Conservation (phyloP, 2,797 vertebrate genomes). For the Rhabdophis nuchalis region DNA sequence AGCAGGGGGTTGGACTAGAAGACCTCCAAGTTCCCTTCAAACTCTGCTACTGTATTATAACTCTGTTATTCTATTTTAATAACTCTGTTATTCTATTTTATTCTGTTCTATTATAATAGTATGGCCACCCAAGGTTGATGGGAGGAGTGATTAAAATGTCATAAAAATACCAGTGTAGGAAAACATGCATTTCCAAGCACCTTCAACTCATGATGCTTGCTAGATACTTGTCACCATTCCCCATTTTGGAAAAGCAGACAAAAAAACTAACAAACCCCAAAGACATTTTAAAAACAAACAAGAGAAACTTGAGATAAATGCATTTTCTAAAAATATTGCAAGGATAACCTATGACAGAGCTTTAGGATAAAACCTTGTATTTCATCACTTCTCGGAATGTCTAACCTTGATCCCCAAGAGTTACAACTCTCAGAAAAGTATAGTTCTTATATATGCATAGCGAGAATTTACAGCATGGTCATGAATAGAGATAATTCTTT, state of each 20-base stretch:
- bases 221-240: neutral
- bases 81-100: no score
- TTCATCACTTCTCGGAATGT: neutral
- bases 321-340: neutral
- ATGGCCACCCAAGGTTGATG: neutral
- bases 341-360: neutral
- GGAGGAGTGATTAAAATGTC: neutral
- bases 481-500: no score
- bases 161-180: neutral
- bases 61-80: no score
- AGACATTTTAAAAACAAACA: neutral
- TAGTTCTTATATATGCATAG: neutral
- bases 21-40: no score
- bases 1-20: no score
- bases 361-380: neutral
- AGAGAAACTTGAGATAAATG: neutral
- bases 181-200: neutral
- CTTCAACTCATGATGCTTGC: neutral
- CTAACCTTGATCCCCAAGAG: neutral
- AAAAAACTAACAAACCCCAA: neutral
- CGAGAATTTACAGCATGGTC: no score
- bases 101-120: neutral
- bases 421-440: neutral
- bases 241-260: neutral
- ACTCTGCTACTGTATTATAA: no score